Evolutionary conservation across 2,888 invertebrate genomes (phyloP), one percentile per base, ranked within the genome.

Genomic region (Alviniconcha strummeri): DNA sequence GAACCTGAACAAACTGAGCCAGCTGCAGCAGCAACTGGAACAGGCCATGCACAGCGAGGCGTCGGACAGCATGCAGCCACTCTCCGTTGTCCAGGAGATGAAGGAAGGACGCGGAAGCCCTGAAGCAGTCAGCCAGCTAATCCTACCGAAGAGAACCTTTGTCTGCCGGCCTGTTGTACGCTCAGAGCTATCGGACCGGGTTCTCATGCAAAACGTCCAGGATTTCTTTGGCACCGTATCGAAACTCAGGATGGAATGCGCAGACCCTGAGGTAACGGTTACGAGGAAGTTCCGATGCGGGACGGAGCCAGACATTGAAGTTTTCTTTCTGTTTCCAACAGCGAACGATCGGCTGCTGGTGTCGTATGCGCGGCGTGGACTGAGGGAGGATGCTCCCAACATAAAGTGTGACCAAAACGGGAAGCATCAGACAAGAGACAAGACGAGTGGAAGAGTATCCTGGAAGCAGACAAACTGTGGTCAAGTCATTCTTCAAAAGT

Each of bases 241-340:
- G 60, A 55, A 9, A 7, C 5, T 55, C 54, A 8, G 15, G 55
- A 67, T 67, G 52, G 54, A 19, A 7, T 8, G n/a, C 17, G 5
- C 5, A 5, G 56, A 9, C 4, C 54, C 19, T 36, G 79, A 64
- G 11, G 80, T 80, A 55, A 9, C 3, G n/a, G 80, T 80, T 9
- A 56, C 17, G 80, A 71, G n/a, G 57, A 6, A 72, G 72, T 80
- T 80, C 71, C n/a, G 56, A 6, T 80, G 80, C 55, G 9, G 52
- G 19, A 15, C 55, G n/a, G 72, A 13, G 19, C 19, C 56, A 52
- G 56, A 80, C 80, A 80, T 64, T 13, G 71, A 72, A 56, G 80
- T 80, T 3, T 71, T 9, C 72, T 19, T 56, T 15, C n/a, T 80
- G 6, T 80, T 55, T 55, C 72, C 71, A 5, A 9, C 7, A 9